These are phyloP conservation scores for Iselma pallidipennis DNA, from an alignment of 2,888 invertebrate species.

Conservation along the genomic window DNA sequence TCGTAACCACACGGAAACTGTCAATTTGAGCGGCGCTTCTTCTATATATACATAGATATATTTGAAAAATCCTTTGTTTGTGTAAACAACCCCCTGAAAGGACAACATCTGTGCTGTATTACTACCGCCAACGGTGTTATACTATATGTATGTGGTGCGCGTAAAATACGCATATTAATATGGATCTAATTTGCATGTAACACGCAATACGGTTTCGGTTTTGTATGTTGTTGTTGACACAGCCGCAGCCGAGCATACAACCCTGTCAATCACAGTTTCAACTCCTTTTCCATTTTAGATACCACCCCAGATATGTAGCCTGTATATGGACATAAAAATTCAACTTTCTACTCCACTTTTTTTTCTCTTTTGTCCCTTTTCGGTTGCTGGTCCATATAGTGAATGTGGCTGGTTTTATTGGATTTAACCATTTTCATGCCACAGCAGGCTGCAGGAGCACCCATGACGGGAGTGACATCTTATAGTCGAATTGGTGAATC, in stretches of 20 bases:
- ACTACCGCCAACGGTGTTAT: conserved; percentile 34
- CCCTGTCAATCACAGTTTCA: conserved; percentile 47
- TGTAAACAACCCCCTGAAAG: conserved; percentile 51
- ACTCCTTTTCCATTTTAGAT: conserved; percentile 29
- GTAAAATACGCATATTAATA: conserved; percentile 56
- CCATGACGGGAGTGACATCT: conserved; percentile 34
- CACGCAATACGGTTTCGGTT: conserved; percentile 49
- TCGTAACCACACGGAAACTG: conserved; percentile 36
- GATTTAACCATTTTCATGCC: neutral
- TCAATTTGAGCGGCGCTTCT: conserved; percentile 41
- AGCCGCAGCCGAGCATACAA: conserved; percentile 45
- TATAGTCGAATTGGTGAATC: conserved; percentile 40
- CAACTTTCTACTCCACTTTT: neutral
- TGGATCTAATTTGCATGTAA: conserved; percentile 55
- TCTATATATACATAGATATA: neutral
- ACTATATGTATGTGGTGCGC: conserved; percentile 45
- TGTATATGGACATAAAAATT: neutral
- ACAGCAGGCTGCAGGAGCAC: conserved; percentile 18
- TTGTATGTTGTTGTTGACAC: conserved; percentile 51
- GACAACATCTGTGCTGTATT: conserved; percentile 50
- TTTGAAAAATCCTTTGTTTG: conserved; percentile 51
- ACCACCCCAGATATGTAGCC: neutral
- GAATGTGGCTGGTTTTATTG: neutral
- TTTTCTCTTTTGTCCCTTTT: neutral
- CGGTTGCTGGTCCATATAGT: neutral